Evolutionary conservation across 53 echinoderm and acorn worm genomes (phyloP).

Genomic region (Holothuria leucospilota): DNA sequence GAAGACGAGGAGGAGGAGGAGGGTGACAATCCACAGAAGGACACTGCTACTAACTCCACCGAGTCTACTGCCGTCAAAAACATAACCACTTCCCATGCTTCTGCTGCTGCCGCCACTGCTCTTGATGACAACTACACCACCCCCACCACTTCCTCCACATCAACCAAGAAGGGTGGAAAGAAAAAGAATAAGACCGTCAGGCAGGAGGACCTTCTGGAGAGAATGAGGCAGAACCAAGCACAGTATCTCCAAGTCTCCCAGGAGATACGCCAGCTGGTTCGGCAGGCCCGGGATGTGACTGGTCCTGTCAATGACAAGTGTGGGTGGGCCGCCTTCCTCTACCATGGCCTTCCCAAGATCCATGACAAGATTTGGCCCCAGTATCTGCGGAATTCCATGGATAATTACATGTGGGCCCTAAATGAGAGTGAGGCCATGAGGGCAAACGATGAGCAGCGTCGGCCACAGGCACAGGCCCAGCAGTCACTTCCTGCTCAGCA

Average conservation of each 20-base stretch:
- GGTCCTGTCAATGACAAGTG: conserved; percentile 14
- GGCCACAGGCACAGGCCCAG: not conserved
- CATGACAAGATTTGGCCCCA: conserved; percentile 10
- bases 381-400: conserved; percentile 10
- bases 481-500: conserved; percentile 14
- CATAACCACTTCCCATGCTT: conserved; percentile 6
- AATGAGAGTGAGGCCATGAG: conserved; percentile 14
- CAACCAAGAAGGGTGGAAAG: conserved; percentile 14
- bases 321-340: conserved; percentile 7
- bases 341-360: conserved; percentile 6
- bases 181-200: conserved; percentile 14
- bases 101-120: conserved; percentile 10
- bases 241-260: conserved; percentile 14
- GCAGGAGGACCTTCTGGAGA: conserved; percentile 7
- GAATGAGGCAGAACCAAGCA: conserved; percentile 14
- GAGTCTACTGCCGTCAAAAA: conserved; percentile 6
- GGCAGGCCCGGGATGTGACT: not conserved
- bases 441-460: conserved; percentile 7
- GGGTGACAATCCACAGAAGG: too few relatives aligned
- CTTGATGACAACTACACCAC: conserved; percentile 14
- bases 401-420: conserved; percentile 10
- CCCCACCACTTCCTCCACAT: conserved; percentile 14
- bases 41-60: not conserved
- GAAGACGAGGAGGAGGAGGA: too few relatives aligned
- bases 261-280: conserved; percentile 14